Base-by-base conservation (phyloP, 1,140 invertebrate genomes). In the Euwallacea fornicatus region DNA sequence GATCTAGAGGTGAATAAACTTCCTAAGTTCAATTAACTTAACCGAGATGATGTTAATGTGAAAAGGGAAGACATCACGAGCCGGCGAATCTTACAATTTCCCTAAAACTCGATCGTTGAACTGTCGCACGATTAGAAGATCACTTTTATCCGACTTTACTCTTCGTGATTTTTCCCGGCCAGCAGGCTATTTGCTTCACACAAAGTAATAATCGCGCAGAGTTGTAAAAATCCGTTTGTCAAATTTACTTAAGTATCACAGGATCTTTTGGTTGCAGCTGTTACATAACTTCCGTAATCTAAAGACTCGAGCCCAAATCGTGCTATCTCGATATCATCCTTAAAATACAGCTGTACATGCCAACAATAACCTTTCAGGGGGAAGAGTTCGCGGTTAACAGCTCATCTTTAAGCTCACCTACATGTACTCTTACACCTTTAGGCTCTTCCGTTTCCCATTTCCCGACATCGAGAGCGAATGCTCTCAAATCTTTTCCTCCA, bases 401-500 rank as follows among this genome's bases (percentile, higher is more conserved):
- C 54, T 84, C 82, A 69, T 85, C 78, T 76, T 90, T 90, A 50
- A 91, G 86, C 21, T 88, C 85, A 42, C 81, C 81, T 53, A 84
- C 80, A 75, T 85, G 84, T 43, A 86, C 87, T 67, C 89, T 83
- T 13, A 93, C 81, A 76, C 83, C 84, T 71, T 86, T 81, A 56
- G 90, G 87, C 54, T 86, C 86, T 67, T 87, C 84, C 59, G 91
- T 84, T 67, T 88, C 84, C 77, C 88, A 87, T 58, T 79, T 84
- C 46, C 84, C 81, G 15, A 90, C 72, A 81, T 91, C 86, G 59
- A 91, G 84, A 33, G 86, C 76, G 80, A 85, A 90, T 6, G 90
- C 85, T 81, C 88, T 89, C 71, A 89, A 86, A 50, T 85, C 85
- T 10, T 88, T 81, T 84, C 89, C 88, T 77, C 88, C 88, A 62